A percentile compares a stretch with the other conserved stretches of the same genome.
Conservation (phyloP, 2,113 vertebrate species). For the Rhynchopsitta pachyrhyncha region DNA sequence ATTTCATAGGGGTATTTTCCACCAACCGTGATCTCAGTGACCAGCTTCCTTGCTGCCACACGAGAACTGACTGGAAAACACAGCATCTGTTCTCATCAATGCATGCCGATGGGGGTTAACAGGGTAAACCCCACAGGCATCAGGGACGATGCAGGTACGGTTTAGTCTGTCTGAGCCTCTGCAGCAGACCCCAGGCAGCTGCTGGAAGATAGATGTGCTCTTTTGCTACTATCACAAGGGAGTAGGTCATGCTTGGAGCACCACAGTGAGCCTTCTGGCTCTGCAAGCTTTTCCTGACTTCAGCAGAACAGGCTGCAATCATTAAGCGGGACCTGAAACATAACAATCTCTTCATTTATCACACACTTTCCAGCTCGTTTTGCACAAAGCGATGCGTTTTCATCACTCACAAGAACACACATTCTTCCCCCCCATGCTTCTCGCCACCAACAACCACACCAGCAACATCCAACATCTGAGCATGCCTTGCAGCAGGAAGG, state of each 20-base stretch:
- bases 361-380: neutral
- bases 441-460: neutral
- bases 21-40: neutral
- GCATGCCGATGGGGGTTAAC: rapidly evolving
- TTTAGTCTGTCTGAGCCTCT: neutral
- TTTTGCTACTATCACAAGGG: neutral
- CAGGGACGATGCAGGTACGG: neutral
- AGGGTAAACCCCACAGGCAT: neutral
- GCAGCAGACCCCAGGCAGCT: neutral
- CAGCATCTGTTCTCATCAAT: neutral
- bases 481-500: neutral
- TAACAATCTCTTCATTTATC: neutral
- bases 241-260: neutral
- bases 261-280: neutral
- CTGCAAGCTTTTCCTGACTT: neutral
- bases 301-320: neutral
- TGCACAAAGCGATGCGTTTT: neutral
- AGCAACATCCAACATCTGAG: neutral
- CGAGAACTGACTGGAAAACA: neutral
- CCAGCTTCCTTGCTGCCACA: neutral
- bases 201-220: neutral
- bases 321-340: neutral
- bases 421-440: rapidly evolving
- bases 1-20: slow-evolving; percentile 3
- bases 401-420: neutral